phyloP scores from a whole-genome alignment of 1,140 invertebrate genomes.

The Augochlora pura region DNA sequence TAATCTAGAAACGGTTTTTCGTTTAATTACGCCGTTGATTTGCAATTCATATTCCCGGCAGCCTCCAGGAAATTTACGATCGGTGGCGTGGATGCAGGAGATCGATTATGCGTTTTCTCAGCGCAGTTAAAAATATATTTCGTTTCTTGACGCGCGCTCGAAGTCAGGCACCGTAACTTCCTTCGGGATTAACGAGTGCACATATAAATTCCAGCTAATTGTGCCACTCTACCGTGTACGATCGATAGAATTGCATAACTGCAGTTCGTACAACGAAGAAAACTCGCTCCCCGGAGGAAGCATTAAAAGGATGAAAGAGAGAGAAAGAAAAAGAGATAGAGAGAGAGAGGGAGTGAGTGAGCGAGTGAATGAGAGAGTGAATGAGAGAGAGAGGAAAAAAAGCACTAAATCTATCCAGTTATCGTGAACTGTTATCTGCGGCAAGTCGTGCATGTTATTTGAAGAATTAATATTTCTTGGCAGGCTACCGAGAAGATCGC shows the following conservation, averaged over 20 bases:
- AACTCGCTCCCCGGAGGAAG: background rate
- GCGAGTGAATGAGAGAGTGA: too few species aligned
- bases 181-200: background rate
- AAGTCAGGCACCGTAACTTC: background rate
- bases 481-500: constrained; percentile 2
- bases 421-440: constrained; percentile 15
- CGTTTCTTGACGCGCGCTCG: background rate
- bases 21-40: too few species aligned
- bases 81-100: background rate
- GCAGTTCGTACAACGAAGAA: too few species aligned
- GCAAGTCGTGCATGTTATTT: constrained; percentile 31
- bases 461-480: constrained; percentile 46
- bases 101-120: background rate
- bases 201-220: constrained; percentile 6
- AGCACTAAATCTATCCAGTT: constrained; percentile 28
- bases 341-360: too few species aligned
- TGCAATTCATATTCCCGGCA: too few species aligned
- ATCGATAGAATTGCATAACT: constrained; percentile 4
- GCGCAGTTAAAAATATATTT: background rate
- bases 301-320: background rate
- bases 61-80: too few species aligned
- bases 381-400: background rate
- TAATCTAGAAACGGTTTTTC: too few species aligned
- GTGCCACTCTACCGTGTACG: background rate
- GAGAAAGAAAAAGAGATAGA: too few species aligned